Conservation (phyloP, 2,797 vertebrate species). For the Mergus octosetaceus region DNA sequence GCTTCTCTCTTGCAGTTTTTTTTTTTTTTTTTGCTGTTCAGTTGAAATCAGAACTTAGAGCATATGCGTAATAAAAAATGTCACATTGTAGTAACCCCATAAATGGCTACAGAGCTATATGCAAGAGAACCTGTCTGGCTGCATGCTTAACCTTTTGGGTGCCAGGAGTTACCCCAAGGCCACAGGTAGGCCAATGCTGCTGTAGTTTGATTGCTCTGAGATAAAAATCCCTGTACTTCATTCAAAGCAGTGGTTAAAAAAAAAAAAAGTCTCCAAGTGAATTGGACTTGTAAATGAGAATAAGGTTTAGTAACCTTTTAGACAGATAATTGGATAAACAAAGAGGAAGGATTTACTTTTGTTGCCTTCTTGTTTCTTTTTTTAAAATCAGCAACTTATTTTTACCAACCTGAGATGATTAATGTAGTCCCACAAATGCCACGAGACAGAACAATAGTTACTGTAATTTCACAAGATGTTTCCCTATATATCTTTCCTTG, state of each 20-base stretch:
- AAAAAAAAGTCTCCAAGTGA: background rate
- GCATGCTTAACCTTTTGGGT: background rate
- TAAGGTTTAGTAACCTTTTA: background rate
- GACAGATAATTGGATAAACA: background rate
- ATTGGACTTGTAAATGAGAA: background rate
- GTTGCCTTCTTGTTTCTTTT: background rate
- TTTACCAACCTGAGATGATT: slow-evolving; percentile 24
- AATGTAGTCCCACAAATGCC: background rate
- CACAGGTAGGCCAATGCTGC: background rate
- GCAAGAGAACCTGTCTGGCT: background rate
- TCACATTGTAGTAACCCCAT: background rate
- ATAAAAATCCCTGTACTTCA: background rate
- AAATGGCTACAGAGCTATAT: background rate
- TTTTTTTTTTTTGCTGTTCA: background rate
- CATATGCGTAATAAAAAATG: background rate
- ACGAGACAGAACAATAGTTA: slow-evolving; percentile 7
- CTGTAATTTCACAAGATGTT: slow-evolving; percentile 25
- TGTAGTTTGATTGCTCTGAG: background rate
- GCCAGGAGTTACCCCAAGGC: background rate
- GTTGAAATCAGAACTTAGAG: background rate
- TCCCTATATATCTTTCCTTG: background rate
- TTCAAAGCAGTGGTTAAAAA: background rate
- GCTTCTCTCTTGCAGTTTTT: background rate
- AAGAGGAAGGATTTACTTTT: background rate
- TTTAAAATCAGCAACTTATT: slow-evolving; percentile 14